Evolutionary conservation across 2,797 vertebrate species (phyloP).

Genomic region (Hephaestus fuliginosus): DNA sequence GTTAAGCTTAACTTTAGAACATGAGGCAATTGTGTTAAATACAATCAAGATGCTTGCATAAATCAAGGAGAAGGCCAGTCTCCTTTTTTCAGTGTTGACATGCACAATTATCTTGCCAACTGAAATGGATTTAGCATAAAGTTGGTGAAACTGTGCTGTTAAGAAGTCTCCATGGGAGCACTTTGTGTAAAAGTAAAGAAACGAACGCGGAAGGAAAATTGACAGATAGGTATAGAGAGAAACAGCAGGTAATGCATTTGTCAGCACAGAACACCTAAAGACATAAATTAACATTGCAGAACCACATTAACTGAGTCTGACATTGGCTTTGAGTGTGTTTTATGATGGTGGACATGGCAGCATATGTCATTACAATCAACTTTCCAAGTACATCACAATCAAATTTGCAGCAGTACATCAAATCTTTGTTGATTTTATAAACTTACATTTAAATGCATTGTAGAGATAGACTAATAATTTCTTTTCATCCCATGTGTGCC

Average conservation of each 20-base stretch:
- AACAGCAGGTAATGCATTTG: slow-evolving; percentile 13
- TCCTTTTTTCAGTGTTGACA: background rate
- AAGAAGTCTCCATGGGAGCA: slow-evolving; percentile 4
- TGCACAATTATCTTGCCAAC: slow-evolving; percentile 31
- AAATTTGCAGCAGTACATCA: background rate
- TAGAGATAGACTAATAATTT: background rate
- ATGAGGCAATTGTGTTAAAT: no score
- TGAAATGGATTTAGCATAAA: slow-evolving; percentile 39
- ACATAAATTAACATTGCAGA: slow-evolving; percentile 19
- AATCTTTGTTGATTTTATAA: background rate
- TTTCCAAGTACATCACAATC: background rate
- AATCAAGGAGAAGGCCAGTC: no score
- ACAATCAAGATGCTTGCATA: no score
- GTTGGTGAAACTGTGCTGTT: slow-evolving; percentile 15
- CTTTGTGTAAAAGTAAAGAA: slow-evolving; percentile 33
- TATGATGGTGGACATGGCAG: background rate
- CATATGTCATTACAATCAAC: background rate
- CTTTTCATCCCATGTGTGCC: background rate
- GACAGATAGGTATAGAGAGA: slow-evolving; percentile 1
- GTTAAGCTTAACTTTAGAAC: no score
- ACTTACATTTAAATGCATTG: slow-evolving; percentile 24
- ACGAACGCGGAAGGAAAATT: slow-evolving; percentile 2
- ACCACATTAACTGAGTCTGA: background rate
- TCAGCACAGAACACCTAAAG: slow-evolving; percentile 7
- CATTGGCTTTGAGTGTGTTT: slow-evolving; percentile 7